phyloP scores from a whole-genome alignment of 1,140 invertebrate species.

The Lasioglossum baleicum region DNA sequence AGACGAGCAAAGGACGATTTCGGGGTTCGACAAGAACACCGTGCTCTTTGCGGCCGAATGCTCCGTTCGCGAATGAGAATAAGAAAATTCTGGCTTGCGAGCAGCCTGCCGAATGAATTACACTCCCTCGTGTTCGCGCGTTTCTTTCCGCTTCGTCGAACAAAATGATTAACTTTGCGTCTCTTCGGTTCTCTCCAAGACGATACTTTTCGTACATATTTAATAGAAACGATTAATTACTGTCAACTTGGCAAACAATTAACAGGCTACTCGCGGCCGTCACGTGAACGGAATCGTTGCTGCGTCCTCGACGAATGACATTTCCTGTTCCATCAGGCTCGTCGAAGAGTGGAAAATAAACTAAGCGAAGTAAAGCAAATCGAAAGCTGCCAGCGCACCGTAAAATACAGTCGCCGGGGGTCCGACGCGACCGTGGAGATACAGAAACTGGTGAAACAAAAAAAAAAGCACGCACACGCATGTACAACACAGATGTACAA shows the following conservation, averaged over 20 bases:
- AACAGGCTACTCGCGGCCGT: not conserved
- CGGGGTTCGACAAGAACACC: slow-evolving; percentile 42
- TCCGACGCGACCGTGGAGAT: not conserved
- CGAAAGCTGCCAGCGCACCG: not conserved
- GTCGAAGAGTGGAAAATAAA: not conserved
- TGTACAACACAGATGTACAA: not conserved
- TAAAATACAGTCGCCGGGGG: slow-evolving; percentile 3
- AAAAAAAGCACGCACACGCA: no score
- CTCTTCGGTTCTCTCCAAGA: no score
- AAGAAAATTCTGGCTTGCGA: not conserved
- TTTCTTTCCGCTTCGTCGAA: no score
- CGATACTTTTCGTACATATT: no score
- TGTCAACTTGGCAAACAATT: not conserved
- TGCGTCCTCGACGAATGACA: not conserved
- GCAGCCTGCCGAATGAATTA: not conserved
- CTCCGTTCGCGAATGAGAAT: not conserved
- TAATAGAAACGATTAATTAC: no score
- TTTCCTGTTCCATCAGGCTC: not conserved
- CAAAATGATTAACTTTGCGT: no score
- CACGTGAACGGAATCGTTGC: not conserved
- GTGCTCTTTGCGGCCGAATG: slow-evolving; percentile 8
- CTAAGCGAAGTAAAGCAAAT: slow-evolving; percentile 6
- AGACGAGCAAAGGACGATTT: slow-evolving; percentile 35
- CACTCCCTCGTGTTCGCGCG: no score
- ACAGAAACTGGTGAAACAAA: not conserved